These are phyloP conservation scores for Orthonevra nobilis DNA, from an alignment of 2,888 invertebrate species.

Conservation along the genomic window DNA sequence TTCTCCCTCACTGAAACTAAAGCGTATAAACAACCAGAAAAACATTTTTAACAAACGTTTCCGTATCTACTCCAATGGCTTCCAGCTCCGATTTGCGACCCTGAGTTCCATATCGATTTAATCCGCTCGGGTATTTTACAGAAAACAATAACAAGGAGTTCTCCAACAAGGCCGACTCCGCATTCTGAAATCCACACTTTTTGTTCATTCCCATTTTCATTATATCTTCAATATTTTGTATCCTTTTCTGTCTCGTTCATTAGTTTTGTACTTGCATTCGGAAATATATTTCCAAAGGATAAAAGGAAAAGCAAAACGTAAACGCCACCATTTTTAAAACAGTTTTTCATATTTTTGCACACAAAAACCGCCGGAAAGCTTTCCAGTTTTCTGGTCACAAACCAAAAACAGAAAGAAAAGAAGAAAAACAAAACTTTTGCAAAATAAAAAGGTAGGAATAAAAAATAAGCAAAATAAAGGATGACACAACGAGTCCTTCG, in stretches of 20 bases:
- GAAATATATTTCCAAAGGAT: not conserved
- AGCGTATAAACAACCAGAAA: no score
- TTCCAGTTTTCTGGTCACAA: constrained; percentile 5
- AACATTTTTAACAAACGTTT: no score
- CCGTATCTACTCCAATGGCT: no score
- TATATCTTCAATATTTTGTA: no score
- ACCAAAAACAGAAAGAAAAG: not conserved
- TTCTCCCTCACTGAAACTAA: no score
- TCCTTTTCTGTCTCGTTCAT: not conserved
- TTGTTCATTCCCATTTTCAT: constrained; percentile 28
- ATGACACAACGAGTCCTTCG: constrained; percentile 26
- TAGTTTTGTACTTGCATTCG: constrained; percentile 15
- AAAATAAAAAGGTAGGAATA: constrained; percentile 10
- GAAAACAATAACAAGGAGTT: no score
- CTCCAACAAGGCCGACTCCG: no score
- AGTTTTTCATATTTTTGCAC: not conserved
- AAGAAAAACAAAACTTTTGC: not conserved
- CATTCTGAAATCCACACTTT: no score
- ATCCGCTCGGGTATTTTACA: no score
- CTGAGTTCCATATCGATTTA: no score
- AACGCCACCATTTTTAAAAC: constrained; percentile 38
- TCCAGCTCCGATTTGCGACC: no score
- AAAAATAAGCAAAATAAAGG: not conserved
- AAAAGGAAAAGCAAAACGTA: constrained; percentile 35
- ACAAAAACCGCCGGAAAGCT: constrained; percentile 26